Evolutionary conservation across 2,797 vertebrate genomes (phyloP).

Genomic region (Enoplosus armatus): DNA sequence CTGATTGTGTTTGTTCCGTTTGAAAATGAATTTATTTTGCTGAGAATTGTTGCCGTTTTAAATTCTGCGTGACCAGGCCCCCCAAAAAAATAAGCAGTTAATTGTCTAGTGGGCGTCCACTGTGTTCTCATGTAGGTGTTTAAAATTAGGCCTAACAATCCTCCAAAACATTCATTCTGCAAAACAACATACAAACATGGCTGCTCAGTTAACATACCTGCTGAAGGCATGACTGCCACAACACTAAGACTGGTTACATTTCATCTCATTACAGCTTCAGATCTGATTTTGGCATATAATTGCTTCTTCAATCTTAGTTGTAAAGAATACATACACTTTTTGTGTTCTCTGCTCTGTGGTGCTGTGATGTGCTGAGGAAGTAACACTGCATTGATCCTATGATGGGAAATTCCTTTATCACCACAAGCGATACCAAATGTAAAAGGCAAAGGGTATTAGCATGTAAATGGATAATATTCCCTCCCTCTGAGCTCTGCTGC

Average conservation of each 20-base stretch:
- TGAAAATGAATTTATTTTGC: neutral
- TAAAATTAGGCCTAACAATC: neutral
- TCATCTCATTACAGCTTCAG: neutral
- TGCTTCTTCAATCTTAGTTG: neutral
- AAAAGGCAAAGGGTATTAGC: conserved; percentile 36
- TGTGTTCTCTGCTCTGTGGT: neutral
- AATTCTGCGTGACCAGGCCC: neutral
- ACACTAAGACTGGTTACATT: neutral
- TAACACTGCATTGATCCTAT: conserved; percentile 6
- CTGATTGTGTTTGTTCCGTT: neutral
- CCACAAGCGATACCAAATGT: conserved; percentile 22
- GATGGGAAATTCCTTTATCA: conserved; percentile 24
- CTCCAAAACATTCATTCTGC: neutral
- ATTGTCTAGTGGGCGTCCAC: neutral
- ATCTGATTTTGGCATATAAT: neutral
- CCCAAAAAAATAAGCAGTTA: neutral
- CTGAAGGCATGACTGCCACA: neutral
- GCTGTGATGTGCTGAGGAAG: neutral
- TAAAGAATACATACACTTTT: neutral
- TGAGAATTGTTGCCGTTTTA: neutral
- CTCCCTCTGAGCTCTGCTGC: conserved; percentile 41
- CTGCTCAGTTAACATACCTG: neutral
- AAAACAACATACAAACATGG: neutral
- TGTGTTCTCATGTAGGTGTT: neutral
- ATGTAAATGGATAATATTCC: conserved; percentile 48